A percentile compares a stretch with the other conserved stretches of the same genome.
Conservation (phyloP, 2,797 vertebrate genomes). For the Benthosema pterotum region DNA sequence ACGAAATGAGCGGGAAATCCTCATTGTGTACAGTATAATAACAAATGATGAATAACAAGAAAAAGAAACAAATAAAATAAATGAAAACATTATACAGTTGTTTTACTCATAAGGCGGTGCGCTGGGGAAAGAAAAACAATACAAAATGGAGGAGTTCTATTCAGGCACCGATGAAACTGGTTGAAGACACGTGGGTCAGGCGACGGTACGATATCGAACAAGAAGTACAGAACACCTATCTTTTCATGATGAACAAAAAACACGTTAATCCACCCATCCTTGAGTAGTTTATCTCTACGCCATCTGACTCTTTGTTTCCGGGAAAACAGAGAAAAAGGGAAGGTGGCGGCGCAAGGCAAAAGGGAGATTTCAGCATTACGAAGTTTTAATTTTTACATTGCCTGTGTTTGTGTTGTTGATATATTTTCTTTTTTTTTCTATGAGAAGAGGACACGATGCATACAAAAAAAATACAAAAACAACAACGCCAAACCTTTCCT, state of each 20-base stretch:
- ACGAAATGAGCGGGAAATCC: constrained; percentile 76
- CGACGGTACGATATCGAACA: constrained; percentile 83
- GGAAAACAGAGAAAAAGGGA: constrained; percentile 61
- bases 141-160: constrained; percentile 78
- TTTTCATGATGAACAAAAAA: constrained; percentile 69
- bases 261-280: constrained; percentile 63
- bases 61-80: constrained; percentile 14
- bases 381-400: constrained; percentile 90
- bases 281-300: constrained; percentile 59
- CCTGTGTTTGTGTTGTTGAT: constrained; percentile 94
- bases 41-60: constrained; percentile 68
- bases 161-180: constrained; percentile 49
- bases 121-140: constrained; percentile 53
- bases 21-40: constrained; percentile 90
- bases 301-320: constrained; percentile 84
- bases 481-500: constrained; percentile 81
- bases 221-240: constrained; percentile 61
- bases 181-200: constrained; percentile 64
- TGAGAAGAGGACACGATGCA: constrained; percentile 73
- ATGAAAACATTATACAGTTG: constrained; percentile 81
- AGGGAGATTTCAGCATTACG: constrained; percentile 64
- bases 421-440: constrained; percentile 85
- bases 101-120: constrained; percentile 81
- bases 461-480: constrained; percentile 59
- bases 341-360: constrained; percentile 80